A percentile compares a stretch with the other conserved stretches of the same genome.
Conservation (phyloP, 2,797 vertebrate genomes). For the Sandelia bainsii region DNA sequence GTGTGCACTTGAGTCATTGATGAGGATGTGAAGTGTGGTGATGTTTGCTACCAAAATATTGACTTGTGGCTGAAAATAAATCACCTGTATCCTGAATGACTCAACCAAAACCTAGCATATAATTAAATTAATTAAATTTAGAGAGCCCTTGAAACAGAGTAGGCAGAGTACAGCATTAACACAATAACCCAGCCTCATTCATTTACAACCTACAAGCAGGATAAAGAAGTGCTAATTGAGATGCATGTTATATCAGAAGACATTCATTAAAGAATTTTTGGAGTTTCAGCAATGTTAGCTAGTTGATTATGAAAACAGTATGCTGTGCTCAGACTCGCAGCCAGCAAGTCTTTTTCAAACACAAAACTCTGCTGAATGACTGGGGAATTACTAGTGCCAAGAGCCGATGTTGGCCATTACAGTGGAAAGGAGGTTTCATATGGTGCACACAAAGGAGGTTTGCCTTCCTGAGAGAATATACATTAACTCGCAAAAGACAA, state of each 20-base stretch:
- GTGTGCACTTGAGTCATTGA: conserved; percentile 73
- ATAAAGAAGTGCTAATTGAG: conserved; percentile 73
- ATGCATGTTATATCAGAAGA: conserved; percentile 65
- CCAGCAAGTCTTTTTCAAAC: conserved; percentile 72
- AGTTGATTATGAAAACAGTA: conserved; percentile 80
- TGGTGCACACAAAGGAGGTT: conserved; percentile 62
- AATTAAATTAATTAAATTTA: conserved; percentile 70
- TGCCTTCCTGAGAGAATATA: conserved; percentile 41
- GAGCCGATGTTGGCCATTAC: conserved; percentile 72
- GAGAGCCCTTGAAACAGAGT: conserved; percentile 56
- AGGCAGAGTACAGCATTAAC: conserved; percentile 32
- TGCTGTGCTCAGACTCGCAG: conserved; percentile 72
- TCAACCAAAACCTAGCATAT: conserved; percentile 53
- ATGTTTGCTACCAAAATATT: conserved; percentile 78
- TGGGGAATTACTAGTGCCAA: conserved; percentile 64
- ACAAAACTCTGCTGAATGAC: conserved; percentile 75
- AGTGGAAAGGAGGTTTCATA: conserved; percentile 77
- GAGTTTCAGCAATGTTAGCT: conserved; percentile 68
- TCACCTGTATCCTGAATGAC: conserved; percentile 44
- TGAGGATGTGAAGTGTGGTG: conserved; percentile 71
- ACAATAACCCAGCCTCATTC: conserved; percentile 57
- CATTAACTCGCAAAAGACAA: conserved; percentile 41
- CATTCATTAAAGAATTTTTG: conserved; percentile 64
- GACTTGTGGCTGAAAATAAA: conserved; percentile 70
- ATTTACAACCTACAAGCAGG: conserved; percentile 60